A percentile compares a stretch with the other conserved stretches of the same genome.
phyloP scores from a whole-genome alignment of 2,113 vertebrate species.

The Bubo blakistoni region DNA sequence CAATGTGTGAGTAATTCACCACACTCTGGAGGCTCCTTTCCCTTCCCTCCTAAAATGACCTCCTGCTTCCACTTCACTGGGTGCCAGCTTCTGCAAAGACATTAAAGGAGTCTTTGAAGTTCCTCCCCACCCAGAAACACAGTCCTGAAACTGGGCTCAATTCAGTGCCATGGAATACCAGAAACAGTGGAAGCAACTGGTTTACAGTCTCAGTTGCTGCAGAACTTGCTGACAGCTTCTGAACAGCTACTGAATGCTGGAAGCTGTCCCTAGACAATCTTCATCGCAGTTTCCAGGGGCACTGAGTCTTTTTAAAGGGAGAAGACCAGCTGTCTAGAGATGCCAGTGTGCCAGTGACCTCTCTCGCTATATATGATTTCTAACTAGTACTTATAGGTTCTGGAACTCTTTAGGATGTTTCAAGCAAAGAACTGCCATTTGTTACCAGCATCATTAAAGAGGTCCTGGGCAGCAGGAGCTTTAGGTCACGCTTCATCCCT shows the following conservation, averaged over 20 bases:
- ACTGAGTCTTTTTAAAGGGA: background rate
- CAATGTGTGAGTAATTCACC: background rate
- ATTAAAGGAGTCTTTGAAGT: background rate
- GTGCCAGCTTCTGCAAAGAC: background rate
- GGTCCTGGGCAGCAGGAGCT: background rate
- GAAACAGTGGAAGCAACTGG: background rate
- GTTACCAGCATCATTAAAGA: background rate
- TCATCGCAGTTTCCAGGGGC: background rate
- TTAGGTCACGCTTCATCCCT: background rate
- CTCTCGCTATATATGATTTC: background rate
- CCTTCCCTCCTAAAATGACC: background rate
- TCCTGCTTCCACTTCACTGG: background rate
- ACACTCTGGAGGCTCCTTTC: background rate
- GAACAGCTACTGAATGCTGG: background rate
- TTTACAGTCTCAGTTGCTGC: background rate
- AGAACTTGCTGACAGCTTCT: constrained; percentile 10
- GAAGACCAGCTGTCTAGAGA: background rate
- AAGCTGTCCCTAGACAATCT: background rate
- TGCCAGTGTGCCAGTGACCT: background rate
- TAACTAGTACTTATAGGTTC: background rate
- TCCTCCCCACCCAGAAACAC: background rate
- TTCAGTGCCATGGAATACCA: background rate
- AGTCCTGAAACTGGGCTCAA: background rate
- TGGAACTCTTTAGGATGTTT: background rate
- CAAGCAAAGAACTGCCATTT: background rate